A percentile compares a stretch with the other conserved stretches of the same genome.
Evolutionary conservation across 1,140 invertebrate genomes (phyloP).

Genomic region (Nasonia giraulti): DNA sequence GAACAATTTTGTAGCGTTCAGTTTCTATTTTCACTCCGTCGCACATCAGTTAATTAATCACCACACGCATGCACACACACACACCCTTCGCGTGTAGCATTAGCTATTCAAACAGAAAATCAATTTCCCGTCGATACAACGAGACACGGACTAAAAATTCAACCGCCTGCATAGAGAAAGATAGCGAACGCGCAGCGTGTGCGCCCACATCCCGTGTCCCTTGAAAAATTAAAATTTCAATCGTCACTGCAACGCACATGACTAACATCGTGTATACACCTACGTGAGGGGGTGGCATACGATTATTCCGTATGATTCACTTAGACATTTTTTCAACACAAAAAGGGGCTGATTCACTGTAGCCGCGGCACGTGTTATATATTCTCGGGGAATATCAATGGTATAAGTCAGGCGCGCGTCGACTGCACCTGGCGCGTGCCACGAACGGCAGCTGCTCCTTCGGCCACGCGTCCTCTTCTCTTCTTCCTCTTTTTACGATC

Average conservation of each 20-base stretch:
- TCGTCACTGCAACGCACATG: not conserved
- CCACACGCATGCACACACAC: not conserved
- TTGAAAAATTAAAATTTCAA: constrained; percentile 8
- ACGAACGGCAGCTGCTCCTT: constrained; percentile 13
- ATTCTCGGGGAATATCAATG: constrained; percentile 21
- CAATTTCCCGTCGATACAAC: not conserved
- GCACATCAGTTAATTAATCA: not conserved
- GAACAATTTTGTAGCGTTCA: not conserved
- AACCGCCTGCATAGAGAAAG: not conserved
- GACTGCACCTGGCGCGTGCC: constrained; percentile 42
- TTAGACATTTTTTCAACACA: not conserved
- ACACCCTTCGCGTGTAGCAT: not conserved
- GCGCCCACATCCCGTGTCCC: not conserved
- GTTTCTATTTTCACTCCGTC: not conserved
- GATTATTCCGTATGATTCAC: not conserved
- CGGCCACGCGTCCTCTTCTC: not conserved
- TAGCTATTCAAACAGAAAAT: not conserved
- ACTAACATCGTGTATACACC: not conserved
- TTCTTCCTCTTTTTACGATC: not conserved
- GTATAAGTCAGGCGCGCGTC: not conserved
- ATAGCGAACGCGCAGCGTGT: no score
- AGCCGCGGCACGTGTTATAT: constrained; percentile 14
- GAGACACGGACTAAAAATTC: not conserved
- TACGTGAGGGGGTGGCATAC: not conserved
- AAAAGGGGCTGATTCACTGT: constrained; percentile 7